These are phyloP conservation scores for Peucedramus taeniatus DNA, from an alignment of 2,113 vertebrate species.

Conservation along the genomic window DNA sequence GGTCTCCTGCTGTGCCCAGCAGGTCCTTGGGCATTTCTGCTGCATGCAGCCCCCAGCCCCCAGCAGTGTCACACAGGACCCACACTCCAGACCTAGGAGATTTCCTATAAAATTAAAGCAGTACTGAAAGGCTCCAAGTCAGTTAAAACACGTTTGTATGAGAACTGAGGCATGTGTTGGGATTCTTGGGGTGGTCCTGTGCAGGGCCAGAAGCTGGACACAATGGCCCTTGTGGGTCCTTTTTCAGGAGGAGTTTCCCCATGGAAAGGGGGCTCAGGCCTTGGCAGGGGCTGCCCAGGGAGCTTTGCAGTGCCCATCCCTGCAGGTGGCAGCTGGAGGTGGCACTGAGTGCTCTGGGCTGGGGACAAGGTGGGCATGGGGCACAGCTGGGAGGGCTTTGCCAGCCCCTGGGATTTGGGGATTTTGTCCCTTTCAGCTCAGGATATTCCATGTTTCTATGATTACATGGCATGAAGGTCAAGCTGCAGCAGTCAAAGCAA, in stretches of 20 bases:
- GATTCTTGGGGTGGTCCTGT: not conserved
- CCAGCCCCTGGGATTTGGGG: not conserved
- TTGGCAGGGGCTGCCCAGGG: not conserved
- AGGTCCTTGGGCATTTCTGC: not conserved
- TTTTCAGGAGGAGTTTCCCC: not conserved
- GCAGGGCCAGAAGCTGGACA: not conserved
- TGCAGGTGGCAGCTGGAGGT: not conserved
- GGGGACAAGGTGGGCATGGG: not conserved
- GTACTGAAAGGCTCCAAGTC: not conserved
- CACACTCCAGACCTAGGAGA: not conserved
- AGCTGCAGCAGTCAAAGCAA: not conserved
- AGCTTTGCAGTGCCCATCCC: not conserved
- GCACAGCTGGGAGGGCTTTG: not conserved
- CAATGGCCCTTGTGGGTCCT: not conserved
- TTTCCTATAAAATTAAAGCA: not conserved
- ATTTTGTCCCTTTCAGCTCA: not conserved
- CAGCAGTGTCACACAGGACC: not conserved
- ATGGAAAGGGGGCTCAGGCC: not conserved
- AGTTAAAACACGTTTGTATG: not conserved
- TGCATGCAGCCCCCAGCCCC: not conserved
- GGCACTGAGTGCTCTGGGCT: not conserved
- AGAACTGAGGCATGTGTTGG: rapidly evolving
- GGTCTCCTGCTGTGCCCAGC: not conserved
- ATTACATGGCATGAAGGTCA: not conserved
- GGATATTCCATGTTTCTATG: not conserved